Base-by-base conservation (phyloP, 2,888 invertebrate genomes). In the Schrankia costaestrigalis region DNA sequence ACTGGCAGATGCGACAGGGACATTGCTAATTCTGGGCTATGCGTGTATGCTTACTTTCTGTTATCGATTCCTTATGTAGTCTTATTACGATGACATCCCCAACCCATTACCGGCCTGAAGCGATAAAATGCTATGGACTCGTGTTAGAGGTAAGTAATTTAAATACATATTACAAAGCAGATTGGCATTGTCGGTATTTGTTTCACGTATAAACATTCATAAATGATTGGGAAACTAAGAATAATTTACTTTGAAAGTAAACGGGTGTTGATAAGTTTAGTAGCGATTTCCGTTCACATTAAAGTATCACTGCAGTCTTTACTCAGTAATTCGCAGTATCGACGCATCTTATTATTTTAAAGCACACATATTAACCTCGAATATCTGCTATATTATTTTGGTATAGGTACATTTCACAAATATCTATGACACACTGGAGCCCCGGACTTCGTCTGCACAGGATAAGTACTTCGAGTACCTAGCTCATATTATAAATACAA, bases 251-350 rank as follows among this genome's bases (percentile, higher is more conserved):
- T 79, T 81, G 78, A 76, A 66, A 74, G 63, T 74, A 53, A 63
- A 50, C 51, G 56, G n/a, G 75, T 61, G 85, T 68, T 83, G 84
- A 85, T 71, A 66, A 61, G 47, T 85, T 85, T 80, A 85, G 67
- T 60, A 57, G 39, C 51, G 32, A 54, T 69, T 78, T 85, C 84
- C 85, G 81, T 65, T 74, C 62, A 52, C 61, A 64, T 74, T 64
- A 58, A 60, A 66, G 61, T 56, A 43, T 60, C 46, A 56, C 49
- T 53, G 44, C 58, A 52, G 51, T 51, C 41, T 44, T 41, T 45
- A 27, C 53, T 58, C 44, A 26, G 53, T 57, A 47, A 40, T 21
- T 39, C 37, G 35, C 32, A 46, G 48, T 61, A 59, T 60, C 49
- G 50, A 57, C 30, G 37, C 55, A 41, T 51, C 52, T 51, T 57